Base-by-base conservation (phyloP, 2,797 vertebrate genomes). In the Buceros bicornis region DNA sequence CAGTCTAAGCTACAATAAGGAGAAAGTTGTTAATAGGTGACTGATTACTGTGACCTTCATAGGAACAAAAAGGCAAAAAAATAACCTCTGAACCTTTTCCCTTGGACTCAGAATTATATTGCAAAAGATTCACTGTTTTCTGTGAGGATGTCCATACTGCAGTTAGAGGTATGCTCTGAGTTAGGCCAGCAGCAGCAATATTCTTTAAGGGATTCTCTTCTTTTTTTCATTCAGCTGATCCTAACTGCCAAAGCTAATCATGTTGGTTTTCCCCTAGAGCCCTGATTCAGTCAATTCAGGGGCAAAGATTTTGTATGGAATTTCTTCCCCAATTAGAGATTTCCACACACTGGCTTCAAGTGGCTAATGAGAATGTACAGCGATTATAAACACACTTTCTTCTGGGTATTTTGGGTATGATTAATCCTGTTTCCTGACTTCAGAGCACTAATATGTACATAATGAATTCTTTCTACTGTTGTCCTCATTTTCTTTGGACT, bases 251-350 rank as follows among this genome's bases (percentile, higher is more conserved):
- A 83, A 94, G 72, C 50, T 96, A 94, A 93, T 97, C 89, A 91
- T 66, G 87, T 81, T 95, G 94, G 7, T 90, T 93, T 91, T 70
- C 79, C 96, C 96, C 94, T 83, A 89, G 92, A 95, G 96, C 43
- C 85, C 89, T 94, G 84, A 95, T 96, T 95, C 94, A 95, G 93
- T 96, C 95, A 97, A 95, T 97, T 93, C 87, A 26, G 95, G 96
- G 94, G 95, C 94, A 96, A 93, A 97, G 96, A 96, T 95, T 96
- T 96, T 96, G 94, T 95, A 95, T 45, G 95, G 89, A 95, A 88
- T 94, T 97, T 96, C 95, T 96, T 95, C 94, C 89, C 93, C 93
- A 96, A 96, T 95, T 96, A 96, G 87, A 95, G 85, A 90, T 91
- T 96, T 95, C 91, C 84, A 88, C 65, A 82, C 89, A 85, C 84